Base-by-base conservation (phyloP, 2,888 invertebrate species). In the Ophraella communa region DNA sequence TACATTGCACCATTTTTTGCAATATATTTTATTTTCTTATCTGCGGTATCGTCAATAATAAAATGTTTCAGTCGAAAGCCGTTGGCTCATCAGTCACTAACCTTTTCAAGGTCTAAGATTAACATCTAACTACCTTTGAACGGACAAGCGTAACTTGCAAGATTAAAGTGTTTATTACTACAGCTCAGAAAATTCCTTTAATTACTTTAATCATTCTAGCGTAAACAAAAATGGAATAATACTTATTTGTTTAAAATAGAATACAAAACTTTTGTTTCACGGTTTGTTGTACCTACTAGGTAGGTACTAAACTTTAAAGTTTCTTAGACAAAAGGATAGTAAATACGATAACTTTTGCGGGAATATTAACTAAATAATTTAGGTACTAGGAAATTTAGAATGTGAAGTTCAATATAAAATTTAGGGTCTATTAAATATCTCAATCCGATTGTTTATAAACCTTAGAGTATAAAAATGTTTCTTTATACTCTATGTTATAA, bases 101-200 rank as follows among this genome's bases (percentile, higher is more conserved):
- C 77, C 78, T 78, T 73, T 76, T 73, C 78, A 78, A 78, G 78
- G 78, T 68, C 76, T 75, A 67, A 57, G 24, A 58, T 57, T 54
- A 65, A 64, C 61, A 64, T 67, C 55, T 67, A 62, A 54, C 60
- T 66, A 61, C 57, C 57, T 66, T 49, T 61, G 53, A 61, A 64
- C 54, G 33, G 10, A 47, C 17, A 27, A 44, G 54, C 52, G 49
- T 45, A 42, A 42, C 33, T 33, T 33, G 33, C 4, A 10, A 33
- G 33, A 33, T n/a, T 8, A 18, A 4, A 8, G 49, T 49, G 11
- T 49, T 49, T 10, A 17, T 30, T 33, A 27, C 8, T n/a, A 2
- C n/a, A n/a, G 23, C 33, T 27, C 21, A 24, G 4, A 53, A 30
- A 30, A 8, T 30, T 27, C 27, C 30, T 11, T 33, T 33, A 33